Evolutionary conservation across 2,888 invertebrate genomes (phyloP), one percentile per base, ranked within the genome.

Genomic region (Glaucopsyche alexis): DNA sequence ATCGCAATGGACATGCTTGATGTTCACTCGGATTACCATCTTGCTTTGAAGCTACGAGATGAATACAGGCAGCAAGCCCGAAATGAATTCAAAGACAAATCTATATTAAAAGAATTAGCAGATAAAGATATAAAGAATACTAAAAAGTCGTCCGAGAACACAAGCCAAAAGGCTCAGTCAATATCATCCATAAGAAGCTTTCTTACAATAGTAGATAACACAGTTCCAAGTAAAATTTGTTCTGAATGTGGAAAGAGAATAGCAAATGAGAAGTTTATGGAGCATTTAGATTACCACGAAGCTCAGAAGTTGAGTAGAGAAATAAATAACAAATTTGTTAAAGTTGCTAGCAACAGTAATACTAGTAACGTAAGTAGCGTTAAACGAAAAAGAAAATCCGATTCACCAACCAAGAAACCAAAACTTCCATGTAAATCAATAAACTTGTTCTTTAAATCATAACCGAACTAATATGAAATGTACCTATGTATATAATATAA

Each of bases 231-330:
- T 50, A 91, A 94, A 80, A 87, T 84, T 65, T 98, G 98, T 87
- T 79, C 91, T 0, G 94, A 96, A 82, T 98, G 98, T 87, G 92
- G 94, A 42, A 94, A 94, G 82, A 89, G 85, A 75, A 90, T 98
- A 72, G 84, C 93, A 13, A 78, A 94, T 5, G 93, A 94, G 75
- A 95, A 95, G 75, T 92, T 96, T 79, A 84, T 93, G 0, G 96
- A 97, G 82, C 98, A 98, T 87, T 87, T 94, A 80, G 98, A 98
- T 89, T 98, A 95, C 84, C 98, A 98, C 85, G 94, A 96, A 80
- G 98, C 98, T 7, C 94, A 95, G 82, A 95, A 95, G 81, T 85
- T 98, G 72, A 97, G 95, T 79, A 89, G 94, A 78, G 94, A 95
- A 86, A 83, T 96, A 8, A 96, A 96, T 82, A 89, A 83, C 55